Evolutionary conservation across 2,113 vertebrate genomes (phyloP).

Genomic region (Heterocephalus glaber): DNA sequence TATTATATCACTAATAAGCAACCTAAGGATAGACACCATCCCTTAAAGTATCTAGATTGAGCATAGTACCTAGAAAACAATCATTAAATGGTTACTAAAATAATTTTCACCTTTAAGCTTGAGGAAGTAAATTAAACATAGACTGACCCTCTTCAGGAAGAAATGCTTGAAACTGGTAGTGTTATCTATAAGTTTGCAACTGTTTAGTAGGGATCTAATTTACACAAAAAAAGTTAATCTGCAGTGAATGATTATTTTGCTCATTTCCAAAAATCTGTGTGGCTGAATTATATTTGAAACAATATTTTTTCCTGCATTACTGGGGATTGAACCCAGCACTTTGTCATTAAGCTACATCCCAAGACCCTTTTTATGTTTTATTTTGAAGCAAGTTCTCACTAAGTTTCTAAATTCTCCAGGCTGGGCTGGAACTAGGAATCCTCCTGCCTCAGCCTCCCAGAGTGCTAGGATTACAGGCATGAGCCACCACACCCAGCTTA

Average conservation of each 20-base stretch:
- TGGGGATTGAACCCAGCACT: neutral
- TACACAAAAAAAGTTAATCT: conserved; percentile 12
- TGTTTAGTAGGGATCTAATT: conserved; percentile 31
- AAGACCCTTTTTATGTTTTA: neutral
- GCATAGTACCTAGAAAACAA: neutral
- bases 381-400: neutral
- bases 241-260: conserved; percentile 42
- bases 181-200: conserved; percentile 42
- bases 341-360: neutral
- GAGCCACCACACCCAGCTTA: neutral
- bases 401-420: neutral
- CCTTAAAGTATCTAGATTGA: neutral
- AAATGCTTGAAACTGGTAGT: neutral
- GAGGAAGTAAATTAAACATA: conserved; percentile 36
- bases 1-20: neutral
- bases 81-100: conserved; percentile 31
- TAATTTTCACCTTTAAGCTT: conserved; percentile 32
- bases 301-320: neutral
- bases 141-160: neutral
- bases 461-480: neutral
- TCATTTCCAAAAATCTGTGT: conserved; percentile 9
- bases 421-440: neutral
- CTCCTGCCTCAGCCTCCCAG: neutral
- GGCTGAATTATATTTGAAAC: conserved; percentile 28
- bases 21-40: neutral